Conservation (phyloP, 2,888 invertebrate genomes). For the Trachelus tabidus region DNA sequence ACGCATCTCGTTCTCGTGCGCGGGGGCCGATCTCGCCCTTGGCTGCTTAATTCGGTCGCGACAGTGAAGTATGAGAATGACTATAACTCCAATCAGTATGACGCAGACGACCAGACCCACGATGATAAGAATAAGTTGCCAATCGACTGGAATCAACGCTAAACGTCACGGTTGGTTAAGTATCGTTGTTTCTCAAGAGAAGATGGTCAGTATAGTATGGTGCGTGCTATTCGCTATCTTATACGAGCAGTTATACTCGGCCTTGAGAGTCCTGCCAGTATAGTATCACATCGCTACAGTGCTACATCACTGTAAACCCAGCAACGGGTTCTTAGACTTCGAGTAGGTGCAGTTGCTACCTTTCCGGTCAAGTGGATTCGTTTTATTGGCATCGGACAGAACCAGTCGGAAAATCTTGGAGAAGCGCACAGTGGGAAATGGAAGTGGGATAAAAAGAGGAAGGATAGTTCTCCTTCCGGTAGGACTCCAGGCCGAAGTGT, state of each 20-base stretch:
- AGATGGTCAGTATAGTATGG: background rate
- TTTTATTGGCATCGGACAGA: no score
- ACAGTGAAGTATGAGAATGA: constrained; percentile 87
- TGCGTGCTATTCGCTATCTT: background rate
- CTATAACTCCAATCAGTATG: constrained; percentile 84
- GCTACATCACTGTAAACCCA: no score
- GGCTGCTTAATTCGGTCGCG: constrained; percentile 67
- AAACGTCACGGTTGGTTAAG: constrained; percentile 58
- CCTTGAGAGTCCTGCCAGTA: background rate
- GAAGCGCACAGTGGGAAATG: no score
- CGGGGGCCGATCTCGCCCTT: constrained; percentile 55
- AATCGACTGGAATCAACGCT: constrained; percentile 66
- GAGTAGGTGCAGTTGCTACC: no score
- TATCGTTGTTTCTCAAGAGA: constrained; percentile 29
- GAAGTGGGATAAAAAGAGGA: no score
- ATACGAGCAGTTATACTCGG: background rate
- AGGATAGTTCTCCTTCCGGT: no score
- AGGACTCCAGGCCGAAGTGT: no score
- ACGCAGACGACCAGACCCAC: constrained; percentile 89
- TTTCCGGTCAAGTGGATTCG: no score
- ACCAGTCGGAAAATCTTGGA: no score
- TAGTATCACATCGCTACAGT: no score
- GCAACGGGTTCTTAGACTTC: no score
- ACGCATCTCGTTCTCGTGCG: constrained; percentile 64
- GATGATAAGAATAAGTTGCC: constrained; percentile 74